Conservation (phyloP, 2,888 invertebrate genomes). For the Orchesellides sinensis region DNA sequence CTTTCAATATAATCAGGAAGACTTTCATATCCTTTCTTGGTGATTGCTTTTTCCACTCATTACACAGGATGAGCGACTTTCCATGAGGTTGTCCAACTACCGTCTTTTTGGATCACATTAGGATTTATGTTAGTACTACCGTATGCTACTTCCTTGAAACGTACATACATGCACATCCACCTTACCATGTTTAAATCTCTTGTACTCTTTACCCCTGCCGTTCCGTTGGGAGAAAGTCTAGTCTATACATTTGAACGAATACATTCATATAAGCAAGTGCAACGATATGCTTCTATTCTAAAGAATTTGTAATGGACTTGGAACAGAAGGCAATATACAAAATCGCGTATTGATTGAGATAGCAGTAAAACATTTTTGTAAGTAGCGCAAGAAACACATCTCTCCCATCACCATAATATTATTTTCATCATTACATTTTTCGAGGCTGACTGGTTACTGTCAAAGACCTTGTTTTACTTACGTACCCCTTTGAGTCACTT, state of each 20-base stretch:
- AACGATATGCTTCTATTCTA: neutral
- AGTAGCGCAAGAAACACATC: conserved; percentile 45
- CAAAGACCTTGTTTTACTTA: neutral
- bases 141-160: no score
- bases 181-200: no score
- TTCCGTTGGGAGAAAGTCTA: neutral
- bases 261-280: neutral
- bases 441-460: conserved; percentile 20
- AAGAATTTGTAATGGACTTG: neutral
- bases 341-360: conserved; percentile 47
- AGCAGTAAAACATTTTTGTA: conserved; percentile 20
- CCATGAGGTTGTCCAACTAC: neutral
- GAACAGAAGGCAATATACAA: conserved; percentile 10
- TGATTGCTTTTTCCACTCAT: conserved; percentile 72
- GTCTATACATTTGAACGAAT: neutral
- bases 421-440: conserved; percentile 54
- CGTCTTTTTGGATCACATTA: neutral
- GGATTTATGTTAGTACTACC: no score
- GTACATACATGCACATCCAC: no score
- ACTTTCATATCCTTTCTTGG: conserved; percentile 49
- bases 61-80: conserved; percentile 64
- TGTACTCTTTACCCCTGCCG: no score
- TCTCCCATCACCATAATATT: conserved; percentile 51
- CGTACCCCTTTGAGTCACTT: no score
- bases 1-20: conserved; percentile 38